Base-by-base conservation (phyloP, 2,797 vertebrate species). In the Gallinago stenura region DNA sequence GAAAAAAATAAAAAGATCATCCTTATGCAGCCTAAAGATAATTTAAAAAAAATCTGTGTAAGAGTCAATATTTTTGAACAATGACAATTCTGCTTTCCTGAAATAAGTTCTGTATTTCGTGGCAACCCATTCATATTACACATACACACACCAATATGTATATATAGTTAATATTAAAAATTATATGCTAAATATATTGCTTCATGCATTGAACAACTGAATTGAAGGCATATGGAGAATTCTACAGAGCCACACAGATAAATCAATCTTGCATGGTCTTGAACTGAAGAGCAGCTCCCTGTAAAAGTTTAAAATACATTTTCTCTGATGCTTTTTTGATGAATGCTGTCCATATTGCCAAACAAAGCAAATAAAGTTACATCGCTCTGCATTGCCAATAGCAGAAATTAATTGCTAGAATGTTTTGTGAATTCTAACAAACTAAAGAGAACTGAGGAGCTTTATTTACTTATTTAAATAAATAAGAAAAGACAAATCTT, bases 41-140 rank as follows among this genome's bases (percentile, higher is more conserved):
- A 80, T 70, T 85, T 60, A 33, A 14, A 70, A 87, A 91, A 35
- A 51, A 79, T 30, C 31, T 50, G 10, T 50, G 28, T 15, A 72
- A 77, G 12, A 72, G 41, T 19, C 65, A 54, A 4, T 46, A 65
- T 69, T 90, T 89, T 43, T 76, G 26, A 82, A 61, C 16, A 69
- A 83, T 86, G 30, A 43, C 37, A 79, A 62, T 10, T 65, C 54
- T 71, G 37, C 53, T 62, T 46, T 84, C 60, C 61, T 81, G 65
- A 91, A 94, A 82, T 35, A 72, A 33, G 14, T 26, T 45, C 51
- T 19, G 10, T 25, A 58, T 76, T 89, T 94, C 85, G 62, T 22
- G 84, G 60, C 17, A 85, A 54, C 4, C 20, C 37, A 20, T 33
- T 90, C 35, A 25, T 31, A 35, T 28, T 75, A 66, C 37, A 76